Evolutionary conservation across 2,113 vertebrate genomes (phyloP).

Genomic region (Aix galericulata): DNA sequence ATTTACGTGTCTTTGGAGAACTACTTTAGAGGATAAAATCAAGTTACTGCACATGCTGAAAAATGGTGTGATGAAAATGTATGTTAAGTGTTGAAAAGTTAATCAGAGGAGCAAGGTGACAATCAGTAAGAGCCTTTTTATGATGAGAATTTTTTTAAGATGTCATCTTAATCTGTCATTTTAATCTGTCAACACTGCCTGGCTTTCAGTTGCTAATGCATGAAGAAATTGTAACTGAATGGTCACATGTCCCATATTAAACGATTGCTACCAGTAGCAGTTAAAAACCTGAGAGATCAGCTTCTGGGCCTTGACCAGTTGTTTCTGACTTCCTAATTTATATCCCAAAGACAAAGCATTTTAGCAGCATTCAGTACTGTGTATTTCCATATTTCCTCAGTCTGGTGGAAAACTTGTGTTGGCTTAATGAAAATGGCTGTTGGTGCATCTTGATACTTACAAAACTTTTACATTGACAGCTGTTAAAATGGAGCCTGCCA

Average conservation of each 20-base stretch:
- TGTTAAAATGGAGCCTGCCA: background rate
- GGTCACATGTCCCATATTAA: background rate
- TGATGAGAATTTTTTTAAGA: background rate
- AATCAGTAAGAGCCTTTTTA: background rate
- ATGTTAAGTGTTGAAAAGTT: background rate
- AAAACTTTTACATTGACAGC: background rate
- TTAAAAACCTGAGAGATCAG: background rate
- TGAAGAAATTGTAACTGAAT: background rate
- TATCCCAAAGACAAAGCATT: rapidly evolving
- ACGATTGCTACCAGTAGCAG: background rate
- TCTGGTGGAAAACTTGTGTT: background rate
- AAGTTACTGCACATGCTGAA: background rate
- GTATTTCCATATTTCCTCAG: background rate
- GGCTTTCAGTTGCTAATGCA: background rate
- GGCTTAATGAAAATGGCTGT: background rate
- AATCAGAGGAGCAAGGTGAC: background rate
- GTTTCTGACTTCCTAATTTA: background rate
- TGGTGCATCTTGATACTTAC: background rate
- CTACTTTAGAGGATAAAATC: background rate
- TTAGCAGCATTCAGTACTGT: background rate
- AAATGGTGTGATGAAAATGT: background rate
- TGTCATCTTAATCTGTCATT: background rate
- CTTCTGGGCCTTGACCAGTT: background rate
- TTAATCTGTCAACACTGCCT: background rate
- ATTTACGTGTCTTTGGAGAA: background rate